These are phyloP conservation scores for Melinopterus prodromus DNA, from an alignment of 2,888 invertebrate genomes.

Conservation along the genomic window DNA sequence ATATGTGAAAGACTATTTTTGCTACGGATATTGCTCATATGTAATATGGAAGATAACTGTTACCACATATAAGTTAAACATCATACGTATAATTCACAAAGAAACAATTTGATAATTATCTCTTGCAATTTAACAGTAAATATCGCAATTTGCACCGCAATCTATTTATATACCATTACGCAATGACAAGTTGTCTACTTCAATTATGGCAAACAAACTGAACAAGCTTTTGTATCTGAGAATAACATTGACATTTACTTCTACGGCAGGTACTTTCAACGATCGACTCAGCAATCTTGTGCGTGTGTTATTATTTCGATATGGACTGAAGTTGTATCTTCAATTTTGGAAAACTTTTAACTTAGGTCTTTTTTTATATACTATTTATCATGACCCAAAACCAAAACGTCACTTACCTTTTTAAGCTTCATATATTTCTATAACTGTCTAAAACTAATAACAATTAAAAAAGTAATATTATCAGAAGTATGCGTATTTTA, in stretches of 20 bases:
- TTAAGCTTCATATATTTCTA: not conserved
- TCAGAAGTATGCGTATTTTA: conserved; percentile 4
- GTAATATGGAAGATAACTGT: too few relatives aligned
- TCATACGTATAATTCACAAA: not conserved
- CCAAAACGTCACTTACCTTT: conserved; percentile 12
- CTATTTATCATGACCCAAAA: not conserved
- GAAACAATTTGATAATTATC: not conserved
- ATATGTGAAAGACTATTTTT: too few relatives aligned
- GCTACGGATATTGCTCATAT: too few relatives aligned
- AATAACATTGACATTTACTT: conserved; percentile 4
- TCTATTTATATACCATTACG: not conserved
- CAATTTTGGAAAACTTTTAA: too few relatives aligned
- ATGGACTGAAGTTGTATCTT: not conserved
- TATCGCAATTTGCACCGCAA: not conserved
- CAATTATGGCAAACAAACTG: not conserved
- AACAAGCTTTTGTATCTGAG: not conserved
- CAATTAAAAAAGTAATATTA: not conserved
- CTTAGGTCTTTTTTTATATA: not conserved
- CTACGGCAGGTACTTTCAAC: not conserved
- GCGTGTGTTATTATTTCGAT: not conserved
- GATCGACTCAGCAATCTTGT: not conserved
- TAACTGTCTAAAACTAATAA: not conserved
- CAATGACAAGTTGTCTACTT: not conserved
- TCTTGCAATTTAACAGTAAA: not conserved
- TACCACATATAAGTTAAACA: too few relatives aligned